Conservation (phyloP, 2,113 vertebrate species). For the mouse (Mus musculus) region GRCm39 chr13:14148501-14149000, state of each 20-base stretch:
- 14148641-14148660: not conserved
- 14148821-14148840: not conserved
- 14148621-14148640: not conserved
- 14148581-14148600: not conserved
- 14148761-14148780: not conserved
- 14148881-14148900: not conserved
- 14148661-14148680: not conserved
- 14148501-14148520: not conserved
- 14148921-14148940: not conserved
- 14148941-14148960: slow-evolving; percentile 3
- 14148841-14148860: not conserved
- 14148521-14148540: not conserved
- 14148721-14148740: not conserved
- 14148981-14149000: no score
- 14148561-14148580: not conserved
- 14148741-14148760: not conserved
- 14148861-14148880: not conserved
- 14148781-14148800: not conserved
- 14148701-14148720: no score
- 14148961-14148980: not conserved
- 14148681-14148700: not conserved
- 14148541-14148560: not conserved
- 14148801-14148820: not conserved
- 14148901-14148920: slow-evolving; percentile 7
- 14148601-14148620: not conserved